These are phyloP conservation scores for Pycnomerus fuliginosus DNA, from an alignment of 2,888 invertebrate species.

Conservation along the genomic window DNA sequence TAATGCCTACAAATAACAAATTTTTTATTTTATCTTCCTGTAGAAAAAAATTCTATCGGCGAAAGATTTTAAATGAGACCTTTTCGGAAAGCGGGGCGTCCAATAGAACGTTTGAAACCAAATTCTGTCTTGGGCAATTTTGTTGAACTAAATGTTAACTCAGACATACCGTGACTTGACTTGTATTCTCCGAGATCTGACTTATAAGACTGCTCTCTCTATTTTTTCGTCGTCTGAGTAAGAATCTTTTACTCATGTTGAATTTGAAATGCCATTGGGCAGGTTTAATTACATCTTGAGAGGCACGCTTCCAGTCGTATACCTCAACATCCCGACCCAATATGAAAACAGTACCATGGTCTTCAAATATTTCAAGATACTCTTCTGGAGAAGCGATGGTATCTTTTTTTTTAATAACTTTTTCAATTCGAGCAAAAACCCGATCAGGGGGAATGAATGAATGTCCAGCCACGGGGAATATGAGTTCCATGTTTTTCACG, in stretches of 20 bases:
- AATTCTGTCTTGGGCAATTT: too few relatives aligned
- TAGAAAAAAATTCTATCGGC: too few relatives aligned
- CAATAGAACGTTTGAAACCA: too few relatives aligned
- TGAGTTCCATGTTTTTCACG: slow-evolving; percentile 21
- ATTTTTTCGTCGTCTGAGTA: slow-evolving; percentile 1
- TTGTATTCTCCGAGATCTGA: neutral
- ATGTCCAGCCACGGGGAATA: slow-evolving; percentile 24
- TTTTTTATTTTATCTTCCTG: too few relatives aligned
- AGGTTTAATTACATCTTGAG: too few relatives aligned
- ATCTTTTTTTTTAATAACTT: slow-evolving; percentile 17
- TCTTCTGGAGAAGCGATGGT: slow-evolving; percentile 17
- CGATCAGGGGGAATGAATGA: too few relatives aligned
- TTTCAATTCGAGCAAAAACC: slow-evolving; percentile 24
- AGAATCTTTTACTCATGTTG: slow-evolving; percentile 2
- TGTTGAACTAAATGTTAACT: too few relatives aligned
- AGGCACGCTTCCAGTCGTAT: slow-evolving; percentile 25
- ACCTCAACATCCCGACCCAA: slow-evolving; percentile 15
- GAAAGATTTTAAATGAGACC: too few relatives aligned
- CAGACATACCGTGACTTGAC: too few relatives aligned
- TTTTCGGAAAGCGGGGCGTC: too few relatives aligned
- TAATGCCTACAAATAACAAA: too few relatives aligned
- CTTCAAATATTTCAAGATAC: slow-evolving; percentile 16
- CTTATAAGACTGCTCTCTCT: neutral
- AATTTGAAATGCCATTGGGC: neutral
- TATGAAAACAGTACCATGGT: slow-evolving; percentile 16